Percentiles rank a stretch among this genome's conserved stretches.
phyloP scores from a whole-genome alignment of 2,797 vertebrate genomes.

The Chloroceryle amazona region DNA sequence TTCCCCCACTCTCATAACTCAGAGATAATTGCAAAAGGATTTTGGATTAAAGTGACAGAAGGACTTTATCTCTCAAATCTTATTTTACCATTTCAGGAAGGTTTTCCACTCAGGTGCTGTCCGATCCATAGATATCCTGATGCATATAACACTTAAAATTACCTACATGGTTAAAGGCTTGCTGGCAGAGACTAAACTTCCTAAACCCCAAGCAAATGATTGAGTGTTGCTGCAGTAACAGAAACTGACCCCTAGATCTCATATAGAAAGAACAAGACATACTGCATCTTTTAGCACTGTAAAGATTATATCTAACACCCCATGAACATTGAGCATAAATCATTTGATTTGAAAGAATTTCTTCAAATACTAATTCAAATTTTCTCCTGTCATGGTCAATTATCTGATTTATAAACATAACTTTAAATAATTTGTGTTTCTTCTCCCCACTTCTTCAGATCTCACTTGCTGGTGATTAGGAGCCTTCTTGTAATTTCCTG shows the following conservation, averaged over 20 bases:
- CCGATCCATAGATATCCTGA: not conserved
- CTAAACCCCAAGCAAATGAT: not conserved
- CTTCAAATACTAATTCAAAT: not conserved
- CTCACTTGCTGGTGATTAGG: not conserved
- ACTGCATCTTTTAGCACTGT: not conserved
- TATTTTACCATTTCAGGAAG: not conserved
- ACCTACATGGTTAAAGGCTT: not conserved
- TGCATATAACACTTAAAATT: not conserved
- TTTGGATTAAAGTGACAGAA: constrained; percentile 25
- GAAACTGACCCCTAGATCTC: not conserved
- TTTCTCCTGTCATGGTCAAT: not conserved
- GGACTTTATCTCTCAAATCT: constrained; percentile 20
- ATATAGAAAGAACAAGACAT: not conserved
- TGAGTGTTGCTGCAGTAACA: not conserved
- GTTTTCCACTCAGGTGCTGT: not conserved
- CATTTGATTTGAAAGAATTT: not conserved
- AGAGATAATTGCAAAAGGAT: constrained; percentile 24
- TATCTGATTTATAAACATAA: not conserved
- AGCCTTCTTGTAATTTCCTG: not conserved
- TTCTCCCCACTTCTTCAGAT: not conserved
- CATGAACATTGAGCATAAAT: not conserved
- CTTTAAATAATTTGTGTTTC: not conserved
- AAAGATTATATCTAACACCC: not conserved
- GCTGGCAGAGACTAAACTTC: not conserved
- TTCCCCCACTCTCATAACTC: not conserved